A percentile compares a stretch with the other conserved stretches of the same genome.
phyloP scores from a whole-genome alignment of 2,888 invertebrate genomes.

The Eristalis tenax region DNA sequence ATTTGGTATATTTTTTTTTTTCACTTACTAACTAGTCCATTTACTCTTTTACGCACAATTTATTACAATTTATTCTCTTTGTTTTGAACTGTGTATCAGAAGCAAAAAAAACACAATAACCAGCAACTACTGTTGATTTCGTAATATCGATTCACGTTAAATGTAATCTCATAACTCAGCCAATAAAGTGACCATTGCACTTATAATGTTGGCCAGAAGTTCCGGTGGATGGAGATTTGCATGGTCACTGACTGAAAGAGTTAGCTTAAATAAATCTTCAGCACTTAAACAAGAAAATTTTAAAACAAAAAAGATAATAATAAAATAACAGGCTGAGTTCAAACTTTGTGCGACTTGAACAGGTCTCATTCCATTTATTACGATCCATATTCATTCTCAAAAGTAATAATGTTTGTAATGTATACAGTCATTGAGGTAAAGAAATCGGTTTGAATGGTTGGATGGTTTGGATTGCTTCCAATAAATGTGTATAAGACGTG shows the following conservation, averaged over 20 bases:
- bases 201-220: conserved; percentile 50
- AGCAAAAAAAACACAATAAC: conserved; percentile 3
- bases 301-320: conserved; percentile 28
- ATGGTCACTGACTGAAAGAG: conserved; percentile 25
- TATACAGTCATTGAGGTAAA: too few species aligned
- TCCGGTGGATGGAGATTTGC: conserved; percentile 18
- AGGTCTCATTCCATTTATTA: conserved; percentile 38
- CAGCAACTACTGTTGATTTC: conserved; percentile 58
- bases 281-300: too few species aligned
- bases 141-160: conserved; percentile 64
- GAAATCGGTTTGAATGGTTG: too few species aligned
- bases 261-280: conserved; percentile 13
- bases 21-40: conserved; percentile 29
- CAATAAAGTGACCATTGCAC: conserved; percentile 42
- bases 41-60: conserved; percentile 55
- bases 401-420: too few species aligned
- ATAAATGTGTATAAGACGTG: too few species aligned
- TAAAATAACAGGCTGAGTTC: conserved; percentile 10
- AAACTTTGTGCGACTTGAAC: conserved; percentile 1
- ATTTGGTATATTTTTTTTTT: not conserved
- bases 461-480: too few species aligned
- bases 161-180: conserved; percentile 64
- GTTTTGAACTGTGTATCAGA: conserved; percentile 37
- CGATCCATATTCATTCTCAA: conserved; percentile 9
- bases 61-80: conserved; percentile 35